phyloP scores from a whole-genome alignment of 2,113 vertebrate species.

The Pseudorasbora parva region DNA sequence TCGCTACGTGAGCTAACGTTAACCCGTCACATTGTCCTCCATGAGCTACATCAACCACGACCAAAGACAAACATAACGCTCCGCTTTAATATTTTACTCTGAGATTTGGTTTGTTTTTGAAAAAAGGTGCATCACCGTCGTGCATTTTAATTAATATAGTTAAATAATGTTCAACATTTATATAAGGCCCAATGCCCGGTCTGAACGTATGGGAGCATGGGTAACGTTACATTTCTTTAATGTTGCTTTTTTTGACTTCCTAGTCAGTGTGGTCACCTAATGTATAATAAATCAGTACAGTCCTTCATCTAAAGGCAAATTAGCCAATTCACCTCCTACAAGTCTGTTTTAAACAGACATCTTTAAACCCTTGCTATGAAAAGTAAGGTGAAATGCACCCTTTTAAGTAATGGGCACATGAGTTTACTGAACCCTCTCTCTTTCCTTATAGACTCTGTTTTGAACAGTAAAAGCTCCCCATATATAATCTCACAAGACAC shows the following conservation, averaged over 20 bases:
- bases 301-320: background rate
- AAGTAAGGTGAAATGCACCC: background rate
- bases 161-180: background rate
- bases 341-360: background rate
- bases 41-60: background rate
- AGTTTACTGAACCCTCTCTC: constrained; percentile 59
- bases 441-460: constrained; percentile 74
- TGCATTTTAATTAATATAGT: background rate
- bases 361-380: background rate
- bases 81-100: background rate
- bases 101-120: background rate
- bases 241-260: background rate
- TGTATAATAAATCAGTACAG: background rate
- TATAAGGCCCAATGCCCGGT: background rate
- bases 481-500: constrained; percentile 75
- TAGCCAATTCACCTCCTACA: background rate
- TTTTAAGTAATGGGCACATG: background rate
- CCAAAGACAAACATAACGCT: background rate
- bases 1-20: background rate
- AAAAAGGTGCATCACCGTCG: background rate
- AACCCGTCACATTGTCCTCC: constrained; percentile 38
- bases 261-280: background rate
- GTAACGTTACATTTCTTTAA: background rate
- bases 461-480: constrained; percentile 75
- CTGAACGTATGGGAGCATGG: background rate